These are phyloP conservation scores for Rhinopomastus cyanomelas DNA, from an alignment of 2,113 vertebrate species.

Conservation along the genomic window DNA sequence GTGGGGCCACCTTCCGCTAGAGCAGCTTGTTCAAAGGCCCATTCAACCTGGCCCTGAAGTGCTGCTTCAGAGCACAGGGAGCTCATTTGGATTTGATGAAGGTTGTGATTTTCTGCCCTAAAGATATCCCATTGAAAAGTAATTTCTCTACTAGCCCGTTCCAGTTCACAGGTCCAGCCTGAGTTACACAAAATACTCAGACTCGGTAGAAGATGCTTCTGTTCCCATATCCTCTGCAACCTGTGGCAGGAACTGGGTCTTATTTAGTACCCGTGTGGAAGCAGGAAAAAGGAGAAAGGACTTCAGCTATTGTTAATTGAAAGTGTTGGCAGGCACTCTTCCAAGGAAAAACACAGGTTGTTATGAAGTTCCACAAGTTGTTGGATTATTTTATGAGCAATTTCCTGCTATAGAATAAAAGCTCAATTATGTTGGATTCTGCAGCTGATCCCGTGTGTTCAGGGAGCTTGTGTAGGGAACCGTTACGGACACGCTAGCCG, in stretches of 20 bases:
- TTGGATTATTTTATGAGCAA: neutral
- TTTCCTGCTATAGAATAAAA: neutral
- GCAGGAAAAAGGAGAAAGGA: neutral
- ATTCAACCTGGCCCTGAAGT: neutral
- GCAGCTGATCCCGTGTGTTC: neutral
- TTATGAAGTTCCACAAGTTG: neutral
- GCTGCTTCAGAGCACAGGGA: neutral
- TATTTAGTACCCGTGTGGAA: neutral
- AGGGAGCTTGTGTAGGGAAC: neutral
- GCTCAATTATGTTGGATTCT: neutral
- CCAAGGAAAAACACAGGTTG: neutral
- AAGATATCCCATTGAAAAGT: neutral
- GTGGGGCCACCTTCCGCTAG: too few relatives aligned
- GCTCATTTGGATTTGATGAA: neutral
- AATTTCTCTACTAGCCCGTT: neutral
- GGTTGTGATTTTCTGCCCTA: neutral
- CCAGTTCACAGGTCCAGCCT: neutral
- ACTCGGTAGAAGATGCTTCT: neutral
- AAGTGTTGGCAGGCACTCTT: neutral
- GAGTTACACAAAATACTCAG: neutral
- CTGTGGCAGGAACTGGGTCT: neutral
- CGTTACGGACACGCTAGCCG: neutral
- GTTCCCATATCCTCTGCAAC: neutral
- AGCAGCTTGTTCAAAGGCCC: too few relatives aligned
- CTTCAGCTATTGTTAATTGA: neutral